Evolutionary conservation across 2,797 vertebrate species (phyloP), one percentile per base, ranked within the genome.

Genomic region (Thamnophis elegans): DNA sequence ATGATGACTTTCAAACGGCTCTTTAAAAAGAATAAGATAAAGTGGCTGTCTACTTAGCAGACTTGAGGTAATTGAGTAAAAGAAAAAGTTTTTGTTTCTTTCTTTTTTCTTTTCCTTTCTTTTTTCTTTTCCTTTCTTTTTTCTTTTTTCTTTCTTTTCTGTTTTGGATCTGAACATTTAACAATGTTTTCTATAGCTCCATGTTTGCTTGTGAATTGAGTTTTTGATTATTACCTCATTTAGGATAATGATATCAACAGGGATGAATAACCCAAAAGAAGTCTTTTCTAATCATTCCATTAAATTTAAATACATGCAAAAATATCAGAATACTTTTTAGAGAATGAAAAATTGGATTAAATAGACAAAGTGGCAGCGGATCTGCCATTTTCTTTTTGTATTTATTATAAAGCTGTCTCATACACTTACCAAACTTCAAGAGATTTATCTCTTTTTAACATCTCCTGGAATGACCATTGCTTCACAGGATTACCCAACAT

Each of bases 1-100:
- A 97, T 93, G 94, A 96, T 95, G 96, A 96, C 97, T 97, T 97
- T 97, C 95, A 94, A 96, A 93, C 94, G 94, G 92, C 0, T 91
- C 96, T 97, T 97, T 85, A 96, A 95, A 95, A 96, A 96, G 95
- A 96, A 95, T 94, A 96, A 94, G 94, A 96, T 94, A 97, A 97
- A 97, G 94, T 96, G 96, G 92, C 96, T 97, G 95, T 96, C 97
- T 95, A 97, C 97, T 96, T 93, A 94, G 94, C 93, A 91, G 93
- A 89, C 92, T 88, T 97, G 95, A 95, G 90, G 94, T 95, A 85
- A n/a, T 14, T 51, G 28, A 62, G 89, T 78, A 20, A 13, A 87
- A 25, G 7, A 60, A 42, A 90, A 36, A 32, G 26, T 73, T 68
- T 68, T 47, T 51, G 1, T 14, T n/a, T 54, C 1, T 59, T 60